These are phyloP conservation scores for Muschampia plurimacula DNA, from an alignment of 2,888 invertebrate species.

Conservation along the genomic window DNA sequence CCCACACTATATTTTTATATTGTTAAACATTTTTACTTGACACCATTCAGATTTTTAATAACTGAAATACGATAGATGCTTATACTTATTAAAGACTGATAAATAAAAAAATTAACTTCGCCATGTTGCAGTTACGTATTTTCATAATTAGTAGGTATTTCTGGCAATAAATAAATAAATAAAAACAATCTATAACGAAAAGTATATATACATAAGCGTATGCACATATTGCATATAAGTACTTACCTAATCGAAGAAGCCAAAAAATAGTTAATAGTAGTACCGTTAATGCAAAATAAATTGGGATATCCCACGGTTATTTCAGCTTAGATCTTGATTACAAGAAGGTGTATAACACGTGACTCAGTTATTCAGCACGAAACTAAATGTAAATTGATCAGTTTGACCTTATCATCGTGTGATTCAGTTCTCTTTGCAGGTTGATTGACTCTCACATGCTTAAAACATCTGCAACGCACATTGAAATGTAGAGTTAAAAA, in stretches of 20 bases:
- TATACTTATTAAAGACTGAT: background rate
- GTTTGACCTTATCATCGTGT: constrained; percentile 44
- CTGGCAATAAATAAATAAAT: too few species aligned
- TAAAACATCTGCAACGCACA: constrained; percentile 6
- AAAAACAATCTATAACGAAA: too few species aligned
- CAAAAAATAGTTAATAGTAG: background rate
- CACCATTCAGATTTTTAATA: too few species aligned
- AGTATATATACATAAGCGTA: too few species aligned
- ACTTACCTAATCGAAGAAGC: background rate
- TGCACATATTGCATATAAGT: too few species aligned
- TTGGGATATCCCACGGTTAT: constrained; percentile 6
- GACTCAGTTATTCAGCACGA: constrained; percentile 19
- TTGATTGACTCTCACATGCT: constrained; percentile 1
- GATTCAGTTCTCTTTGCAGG: constrained; percentile 32
- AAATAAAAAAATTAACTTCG: too few species aligned
- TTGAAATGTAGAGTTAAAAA: constrained; percentile 1
- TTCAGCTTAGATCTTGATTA: constrained; percentile 10
- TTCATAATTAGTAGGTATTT: too few species aligned
- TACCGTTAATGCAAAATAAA: background rate
- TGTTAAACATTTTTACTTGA: too few species aligned
- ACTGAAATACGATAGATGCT: background rate
- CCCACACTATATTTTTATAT: too few species aligned
- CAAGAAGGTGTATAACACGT: constrained; percentile 29
- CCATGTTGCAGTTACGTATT: too few species aligned
- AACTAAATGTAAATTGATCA: constrained; percentile 38